Percentiles rank a stretch among this genome's conserved stretches.
These are phyloP conservation scores for Calcarius lapponicus DNA, from an alignment of 2,797 vertebrate genomes.

Conservation along the genomic window DNA sequence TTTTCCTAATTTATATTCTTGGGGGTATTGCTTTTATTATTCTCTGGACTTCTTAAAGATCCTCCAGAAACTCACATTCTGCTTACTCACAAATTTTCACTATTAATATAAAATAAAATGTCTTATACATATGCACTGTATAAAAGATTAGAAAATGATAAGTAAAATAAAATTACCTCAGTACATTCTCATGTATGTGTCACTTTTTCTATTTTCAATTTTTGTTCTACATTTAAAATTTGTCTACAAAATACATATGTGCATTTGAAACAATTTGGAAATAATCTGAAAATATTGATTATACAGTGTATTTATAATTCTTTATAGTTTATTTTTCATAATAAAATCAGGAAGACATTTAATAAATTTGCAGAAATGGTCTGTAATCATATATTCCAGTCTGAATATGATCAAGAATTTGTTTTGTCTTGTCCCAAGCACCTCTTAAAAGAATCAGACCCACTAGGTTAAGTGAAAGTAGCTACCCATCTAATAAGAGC, in stretches of 20 bases:
- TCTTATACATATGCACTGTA: background rate
- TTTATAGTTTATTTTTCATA: background rate
- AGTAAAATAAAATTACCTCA: background rate
- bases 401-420: background rate
- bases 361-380: background rate
- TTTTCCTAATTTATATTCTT: background rate
- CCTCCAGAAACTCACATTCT: background rate
- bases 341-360: background rate
- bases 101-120: background rate
- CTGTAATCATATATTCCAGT: background rate
- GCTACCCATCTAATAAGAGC: background rate
- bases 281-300: background rate
- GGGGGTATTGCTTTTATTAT: background rate
- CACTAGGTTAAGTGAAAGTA: background rate
- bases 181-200: background rate
- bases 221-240: background rate
- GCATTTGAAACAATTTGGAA: background rate
- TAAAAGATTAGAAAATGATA: background rate
- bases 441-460: background rate
- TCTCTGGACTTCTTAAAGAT: background rate
- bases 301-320: background rate
- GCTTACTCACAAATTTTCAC: background rate
- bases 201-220: background rate
- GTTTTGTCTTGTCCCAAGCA: background rate
- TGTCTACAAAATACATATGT: background rate